Conservation (phyloP, 2,113 vertebrate species). For the Serilophus lunatus region DNA sequence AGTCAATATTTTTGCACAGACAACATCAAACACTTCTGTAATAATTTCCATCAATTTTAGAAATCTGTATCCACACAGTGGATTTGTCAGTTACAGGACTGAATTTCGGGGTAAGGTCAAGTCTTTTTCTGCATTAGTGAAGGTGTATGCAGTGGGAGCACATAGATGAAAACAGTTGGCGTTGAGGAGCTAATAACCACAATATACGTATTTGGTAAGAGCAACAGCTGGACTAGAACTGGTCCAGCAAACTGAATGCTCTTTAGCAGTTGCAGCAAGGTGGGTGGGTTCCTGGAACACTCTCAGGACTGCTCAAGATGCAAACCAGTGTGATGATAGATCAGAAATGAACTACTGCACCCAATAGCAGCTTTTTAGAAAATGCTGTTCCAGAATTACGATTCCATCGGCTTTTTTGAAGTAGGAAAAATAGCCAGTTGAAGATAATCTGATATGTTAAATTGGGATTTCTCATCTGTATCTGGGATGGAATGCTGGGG, state of each 20-base stretch:
- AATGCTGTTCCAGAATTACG: background rate
- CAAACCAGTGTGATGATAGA: background rate
- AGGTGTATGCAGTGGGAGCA: background rate
- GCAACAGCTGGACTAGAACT: background rate
- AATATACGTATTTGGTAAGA: background rate
- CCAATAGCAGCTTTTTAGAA: background rate
- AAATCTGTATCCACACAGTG: background rate
- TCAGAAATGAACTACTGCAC: background rate
- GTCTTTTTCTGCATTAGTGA: background rate
- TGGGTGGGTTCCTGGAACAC: background rate
- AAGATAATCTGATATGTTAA: background rate
- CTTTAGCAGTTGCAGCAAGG: background rate
- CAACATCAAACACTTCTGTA: background rate
- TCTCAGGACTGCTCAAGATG: background rate
- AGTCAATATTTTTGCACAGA: rapidly evolving
- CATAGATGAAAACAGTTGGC: background rate
- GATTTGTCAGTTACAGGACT: background rate
- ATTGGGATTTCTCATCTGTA: background rate
- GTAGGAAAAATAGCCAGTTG: background rate
- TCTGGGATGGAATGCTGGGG: background rate
- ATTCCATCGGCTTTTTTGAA: background rate
- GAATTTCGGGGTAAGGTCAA: background rate
- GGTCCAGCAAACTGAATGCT: background rate
- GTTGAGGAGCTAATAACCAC: background rate
- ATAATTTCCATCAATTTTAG: background rate